Percentiles rank a stretch among this genome's conserved stretches.
Conservation (phyloP, 2,113 vertebrate genomes). For the Pelodiscus sinensis region DNA sequence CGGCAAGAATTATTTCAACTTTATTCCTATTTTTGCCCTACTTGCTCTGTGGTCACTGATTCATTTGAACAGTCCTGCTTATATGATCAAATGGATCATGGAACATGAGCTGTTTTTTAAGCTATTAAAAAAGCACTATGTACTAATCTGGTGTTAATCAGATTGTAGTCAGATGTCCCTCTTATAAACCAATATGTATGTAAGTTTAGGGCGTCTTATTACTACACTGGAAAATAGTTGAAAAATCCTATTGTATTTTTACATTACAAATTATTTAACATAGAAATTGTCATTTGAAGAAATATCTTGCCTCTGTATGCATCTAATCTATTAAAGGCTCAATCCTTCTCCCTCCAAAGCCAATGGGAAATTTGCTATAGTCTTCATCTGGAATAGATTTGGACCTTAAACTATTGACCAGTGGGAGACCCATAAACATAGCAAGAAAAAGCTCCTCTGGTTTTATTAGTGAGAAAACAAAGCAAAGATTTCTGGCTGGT, state of each 20-base stretch:
- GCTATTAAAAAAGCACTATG: conserved; percentile 8
- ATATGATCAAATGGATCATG: conserved; percentile 28
- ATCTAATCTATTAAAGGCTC: background rate
- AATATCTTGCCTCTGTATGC: fast-evolving
- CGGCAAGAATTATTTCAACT: conserved; percentile 15
- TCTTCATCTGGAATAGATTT: background rate
- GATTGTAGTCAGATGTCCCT: conserved; percentile 40
- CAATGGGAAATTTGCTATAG: background rate
- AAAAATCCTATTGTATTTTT: background rate
- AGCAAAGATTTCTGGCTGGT: background rate
- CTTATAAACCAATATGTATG: background rate
- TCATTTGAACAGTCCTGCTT: conserved; percentile 4
- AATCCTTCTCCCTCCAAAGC: background rate
- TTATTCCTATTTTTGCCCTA: conserved; percentile 8
- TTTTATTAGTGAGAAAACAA: background rate
- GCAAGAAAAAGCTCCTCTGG: background rate
- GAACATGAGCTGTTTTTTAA: conserved; percentile 40
- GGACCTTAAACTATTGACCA: background rate
- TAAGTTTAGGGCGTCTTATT: background rate
- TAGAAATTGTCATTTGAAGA: background rate
- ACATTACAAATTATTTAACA: background rate
- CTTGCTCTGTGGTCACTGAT: fast-evolving
- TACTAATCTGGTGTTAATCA: conserved; percentile 74
- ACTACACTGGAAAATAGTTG: background rate
- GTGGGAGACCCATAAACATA: background rate